Base-by-base conservation (phyloP, 2,888 invertebrate species). In the Cataglyphis cursor region DNA sequence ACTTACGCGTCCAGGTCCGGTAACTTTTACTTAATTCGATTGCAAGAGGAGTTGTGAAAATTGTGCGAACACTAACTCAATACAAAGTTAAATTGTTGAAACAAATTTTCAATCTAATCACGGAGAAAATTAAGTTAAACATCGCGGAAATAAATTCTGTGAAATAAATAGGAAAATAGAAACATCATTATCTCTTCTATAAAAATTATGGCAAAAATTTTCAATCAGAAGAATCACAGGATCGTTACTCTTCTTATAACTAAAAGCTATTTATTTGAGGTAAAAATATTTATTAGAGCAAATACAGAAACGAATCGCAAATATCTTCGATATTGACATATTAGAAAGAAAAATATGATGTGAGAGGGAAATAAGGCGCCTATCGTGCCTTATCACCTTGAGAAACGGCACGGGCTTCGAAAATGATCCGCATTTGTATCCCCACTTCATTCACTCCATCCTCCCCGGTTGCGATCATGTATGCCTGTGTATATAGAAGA, bases 401-500 rank as follows among this genome's bases (percentile, higher is more conserved):
- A 31, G 41, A 73, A 31, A 62, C 61, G 44, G 12, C 41, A 41
- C 31, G 62, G 15, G 28, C 65, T 68, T 57, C 41, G 21, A 66
- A 41, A 76, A 54, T 66, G 38, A 41, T 68, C 68, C 12, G 75
- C 15, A 15, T 74, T 64, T 61, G 10, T 74, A 62, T 62, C 35
- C 18, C 31, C 38, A 24, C 38, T 68, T 70, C 48, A 64, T 44
- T 80, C 48, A 57, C 41, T 48, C 44, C 74, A 38, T 35, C 18
- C 48, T 44, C 3, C 48, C 35, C 28, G 28, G 41, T n/a, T 48
- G 41, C 57, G 64, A 73, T 82, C 81, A 83, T 82, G 75, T 82
- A 66, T 61, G 59, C 2, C 28, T 48, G 64, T 48, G 18, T 48
- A 6, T 8, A 2, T 66, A 24, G 48, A 38, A 48, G 66, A 68